These are phyloP conservation scores for Drosophila pallidifrons DNA, from an alignment of 1,140 invertebrate genomes.

Conservation along the genomic window DNA sequence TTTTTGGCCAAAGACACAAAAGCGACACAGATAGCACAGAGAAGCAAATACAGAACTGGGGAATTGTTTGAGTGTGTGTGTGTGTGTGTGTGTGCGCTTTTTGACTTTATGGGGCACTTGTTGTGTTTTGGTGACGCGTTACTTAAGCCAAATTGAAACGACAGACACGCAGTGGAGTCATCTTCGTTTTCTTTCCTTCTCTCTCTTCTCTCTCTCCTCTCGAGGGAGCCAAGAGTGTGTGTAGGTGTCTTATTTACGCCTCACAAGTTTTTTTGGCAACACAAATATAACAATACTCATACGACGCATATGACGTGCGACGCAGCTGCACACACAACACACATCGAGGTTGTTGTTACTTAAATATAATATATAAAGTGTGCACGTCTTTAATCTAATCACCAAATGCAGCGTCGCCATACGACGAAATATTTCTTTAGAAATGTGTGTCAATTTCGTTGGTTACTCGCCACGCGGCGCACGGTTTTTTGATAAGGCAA, in stretches of 20 bases:
- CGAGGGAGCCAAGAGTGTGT: not conserved
- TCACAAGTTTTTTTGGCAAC: not conserved
- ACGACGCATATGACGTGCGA: not conserved
- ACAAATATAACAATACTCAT: conserved; percentile 9
- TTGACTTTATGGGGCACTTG: conserved; percentile 75
- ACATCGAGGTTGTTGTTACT: not conserved
- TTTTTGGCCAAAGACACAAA: conserved; percentile 34
- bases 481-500: conserved; percentile 21
- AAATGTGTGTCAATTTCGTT: conserved; percentile 48
- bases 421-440: conserved; percentile 22
- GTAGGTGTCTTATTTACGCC: conserved; percentile 45
- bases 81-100: not conserved
- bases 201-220: not conserved
- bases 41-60: not conserved
- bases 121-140: conserved; percentile 58
- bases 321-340: conserved; percentile 6
- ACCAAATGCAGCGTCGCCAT: conserved; percentile 31
- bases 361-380: conserved; percentile 3
- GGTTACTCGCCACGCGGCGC: not conserved
- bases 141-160: conserved; percentile 74
- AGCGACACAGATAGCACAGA: not conserved
- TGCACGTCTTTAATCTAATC: conserved; percentile 43
- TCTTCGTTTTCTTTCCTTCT: too few relatives aligned
- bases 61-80: not conserved
- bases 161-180: conserved; percentile 48